Percentiles rank a stretch among this genome's conserved stretches.
Conservation (phyloP, 1,140 invertebrate genomes). For the Colletes gigas region DNA sequence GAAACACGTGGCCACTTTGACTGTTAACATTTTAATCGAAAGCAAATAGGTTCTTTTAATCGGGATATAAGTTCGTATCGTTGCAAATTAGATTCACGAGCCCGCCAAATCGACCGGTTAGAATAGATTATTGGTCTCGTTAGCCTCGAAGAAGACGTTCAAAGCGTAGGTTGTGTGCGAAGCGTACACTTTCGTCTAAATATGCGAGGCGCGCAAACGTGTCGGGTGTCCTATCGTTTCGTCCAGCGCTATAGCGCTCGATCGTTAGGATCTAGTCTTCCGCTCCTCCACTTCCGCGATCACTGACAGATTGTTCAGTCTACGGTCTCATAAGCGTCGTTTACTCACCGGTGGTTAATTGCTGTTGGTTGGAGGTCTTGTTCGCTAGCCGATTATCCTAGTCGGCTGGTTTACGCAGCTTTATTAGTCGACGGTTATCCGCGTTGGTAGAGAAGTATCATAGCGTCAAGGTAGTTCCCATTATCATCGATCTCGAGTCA, state of each 20-base stretch:
- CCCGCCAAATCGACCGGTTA: no score
- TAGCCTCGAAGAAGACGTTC: no score
- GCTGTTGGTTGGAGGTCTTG: neutral
- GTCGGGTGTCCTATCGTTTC: no score
- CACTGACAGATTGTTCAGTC: slow-evolving; percentile 12
- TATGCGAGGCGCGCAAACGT: no score
- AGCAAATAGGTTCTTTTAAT: no score
- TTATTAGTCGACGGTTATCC: slow-evolving; percentile 21
- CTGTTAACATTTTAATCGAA: no score
- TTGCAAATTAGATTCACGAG: no score
- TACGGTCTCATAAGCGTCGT: slow-evolving; percentile 1
- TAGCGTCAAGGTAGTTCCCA: neutral
- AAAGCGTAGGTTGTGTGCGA: no score
- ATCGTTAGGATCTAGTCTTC: neutral
- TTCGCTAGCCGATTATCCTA: slow-evolving; percentile 5
- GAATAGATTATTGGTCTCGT: no score
- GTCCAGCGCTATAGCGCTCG: no score
- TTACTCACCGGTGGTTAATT: slow-evolving; percentile 25
- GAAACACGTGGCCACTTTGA: neutral
- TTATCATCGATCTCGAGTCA: neutral
- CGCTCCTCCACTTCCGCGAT: neutral
- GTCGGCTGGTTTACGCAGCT: neutral
- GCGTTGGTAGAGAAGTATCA: neutral
- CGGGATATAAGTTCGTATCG: no score
- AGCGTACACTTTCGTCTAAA: no score